Conservation (phyloP, 2,888 invertebrate genomes). For the Dyspetes luteomarginatus region DNA sequence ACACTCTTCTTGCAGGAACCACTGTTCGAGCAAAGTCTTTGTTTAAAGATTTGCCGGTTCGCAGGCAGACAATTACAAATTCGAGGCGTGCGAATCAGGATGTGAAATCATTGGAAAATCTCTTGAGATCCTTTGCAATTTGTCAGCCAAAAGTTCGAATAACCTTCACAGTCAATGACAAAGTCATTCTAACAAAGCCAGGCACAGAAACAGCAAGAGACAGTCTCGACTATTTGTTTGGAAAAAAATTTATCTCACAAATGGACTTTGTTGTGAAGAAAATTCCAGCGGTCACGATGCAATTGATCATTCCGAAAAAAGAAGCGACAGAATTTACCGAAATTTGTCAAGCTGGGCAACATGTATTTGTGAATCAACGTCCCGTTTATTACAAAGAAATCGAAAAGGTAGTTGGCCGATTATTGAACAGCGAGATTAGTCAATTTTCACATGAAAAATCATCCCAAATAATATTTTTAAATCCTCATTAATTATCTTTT, state of each 20-base stretch:
- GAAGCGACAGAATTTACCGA: conserved; percentile 69
- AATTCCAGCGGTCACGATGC: conserved; percentile 70
- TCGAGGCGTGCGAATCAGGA: conserved; percentile 84
- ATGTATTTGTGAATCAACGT: conserved; percentile 85
- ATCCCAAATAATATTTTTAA: too few species aligned
- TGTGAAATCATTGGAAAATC: conserved; percentile 84
- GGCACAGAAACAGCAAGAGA: conserved; percentile 78
- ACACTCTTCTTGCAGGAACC: conserved; percentile 83
- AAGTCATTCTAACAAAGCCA: conserved; percentile 84
- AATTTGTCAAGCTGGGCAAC: conserved; percentile 73
- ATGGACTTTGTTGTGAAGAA: conserved; percentile 74
- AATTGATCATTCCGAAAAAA: conserved; percentile 80
- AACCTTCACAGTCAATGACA: conserved; percentile 83
- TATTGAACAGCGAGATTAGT: not conserved
- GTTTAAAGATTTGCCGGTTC: conserved; percentile 86
- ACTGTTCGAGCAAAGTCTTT: conserved; percentile 84
- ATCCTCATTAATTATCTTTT: conserved; percentile 30
- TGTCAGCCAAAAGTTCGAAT: conserved; percentile 84
- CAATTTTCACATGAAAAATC: conserved; percentile 23
- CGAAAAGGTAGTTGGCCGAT: conserved; percentile 84
- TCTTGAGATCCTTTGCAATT: conserved; percentile 84
- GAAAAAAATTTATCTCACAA: conserved; percentile 73
- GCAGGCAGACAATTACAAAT: conserved; percentile 84
- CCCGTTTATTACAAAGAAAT: conserved; percentile 85
- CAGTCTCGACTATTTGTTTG: conserved; percentile 78